These are phyloP conservation scores for Gavialis gangeticus DNA, from an alignment of 2,113 vertebrate species.

Conservation along the genomic window DNA sequence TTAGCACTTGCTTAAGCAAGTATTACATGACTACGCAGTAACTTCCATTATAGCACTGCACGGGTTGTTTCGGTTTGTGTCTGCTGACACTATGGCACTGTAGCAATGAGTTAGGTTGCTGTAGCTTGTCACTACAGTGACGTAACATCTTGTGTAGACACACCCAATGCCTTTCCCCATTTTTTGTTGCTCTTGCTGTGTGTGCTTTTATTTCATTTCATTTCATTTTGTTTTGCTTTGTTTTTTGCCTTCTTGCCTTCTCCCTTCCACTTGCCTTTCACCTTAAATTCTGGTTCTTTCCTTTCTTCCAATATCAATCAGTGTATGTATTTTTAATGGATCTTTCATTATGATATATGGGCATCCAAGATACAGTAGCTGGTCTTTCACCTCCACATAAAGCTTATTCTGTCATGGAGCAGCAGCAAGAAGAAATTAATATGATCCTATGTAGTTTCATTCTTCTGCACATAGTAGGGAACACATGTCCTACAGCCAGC, in stretches of 20 bases:
- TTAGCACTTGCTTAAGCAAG: no score
- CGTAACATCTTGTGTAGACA: no score
- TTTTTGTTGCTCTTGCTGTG: neutral
- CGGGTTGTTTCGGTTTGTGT: no score
- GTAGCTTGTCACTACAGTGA: no score
- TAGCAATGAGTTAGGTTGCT: no score
- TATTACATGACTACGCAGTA: no score
- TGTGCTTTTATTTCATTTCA: neutral
- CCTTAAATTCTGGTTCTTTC: neutral
- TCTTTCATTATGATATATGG: constrained; percentile 51
- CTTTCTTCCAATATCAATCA: constrained; percentile 38
- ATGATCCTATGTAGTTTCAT: constrained; percentile 10
- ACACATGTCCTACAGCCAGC: constrained; percentile 56
- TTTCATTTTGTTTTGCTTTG: neutral
- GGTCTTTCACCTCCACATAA: constrained; percentile 33
- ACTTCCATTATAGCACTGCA: no score
- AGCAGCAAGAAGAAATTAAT: constrained; percentile 37
- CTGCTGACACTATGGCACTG: no score
- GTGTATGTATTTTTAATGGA: constrained; percentile 65
- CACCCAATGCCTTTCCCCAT: no score
- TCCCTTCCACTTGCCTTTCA: neutral
- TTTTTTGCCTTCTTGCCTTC: constrained; percentile 14
- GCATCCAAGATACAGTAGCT: constrained; percentile 39
- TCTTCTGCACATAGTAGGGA: constrained; percentile 47
- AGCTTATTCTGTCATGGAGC: neutral